Evolutionary conservation across 1,140 invertebrate genomes (phyloP).

Genomic region (Ceratina australensis): DNA sequence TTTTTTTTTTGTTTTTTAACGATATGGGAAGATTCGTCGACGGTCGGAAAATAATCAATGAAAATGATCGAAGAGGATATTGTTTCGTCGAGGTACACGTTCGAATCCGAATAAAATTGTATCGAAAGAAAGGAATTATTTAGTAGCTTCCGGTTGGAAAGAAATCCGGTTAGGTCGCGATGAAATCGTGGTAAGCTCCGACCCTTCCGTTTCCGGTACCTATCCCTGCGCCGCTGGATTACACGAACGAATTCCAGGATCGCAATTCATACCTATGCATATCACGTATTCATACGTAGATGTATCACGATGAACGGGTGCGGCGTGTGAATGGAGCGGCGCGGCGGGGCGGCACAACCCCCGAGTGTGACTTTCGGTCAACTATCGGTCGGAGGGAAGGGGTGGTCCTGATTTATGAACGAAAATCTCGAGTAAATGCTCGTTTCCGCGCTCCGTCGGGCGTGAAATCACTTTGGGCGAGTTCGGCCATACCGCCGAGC

Average conservation of each 20-base stretch:
- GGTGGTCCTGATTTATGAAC: conserved; percentile 61
- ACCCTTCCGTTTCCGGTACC: conserved; percentile 52
- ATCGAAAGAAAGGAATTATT: background rate
- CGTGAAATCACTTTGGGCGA: conserved; percentile 71
- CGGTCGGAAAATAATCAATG: background rate
- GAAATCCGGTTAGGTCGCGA: too few species aligned
- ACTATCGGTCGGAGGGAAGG: background rate
- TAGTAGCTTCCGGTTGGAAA: background rate
- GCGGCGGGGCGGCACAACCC: conserved; percentile 16
- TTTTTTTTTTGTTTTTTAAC: too few species aligned
- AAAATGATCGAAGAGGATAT: background rate
- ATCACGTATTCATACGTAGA: too few species aligned
- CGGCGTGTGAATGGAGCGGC: conserved; percentile 7
- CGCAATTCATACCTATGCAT: too few species aligned
- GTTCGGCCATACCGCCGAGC: conserved; percentile 32
- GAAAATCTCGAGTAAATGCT: conserved; percentile 69
- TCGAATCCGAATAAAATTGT: background rate
- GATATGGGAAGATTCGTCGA: too few species aligned
- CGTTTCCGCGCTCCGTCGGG: conserved; percentile 69
- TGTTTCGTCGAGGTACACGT: background rate
- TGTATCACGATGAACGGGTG: conserved; percentile 29
- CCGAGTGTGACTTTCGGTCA: conserved; percentile 15
- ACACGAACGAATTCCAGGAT: too few species aligned
- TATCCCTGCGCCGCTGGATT: too few species aligned
- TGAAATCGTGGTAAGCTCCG: background rate